These are phyloP conservation scores for Diadegma fenestrale DNA, from an alignment of 2,888 invertebrate genomes.

Conservation along the genomic window DNA sequence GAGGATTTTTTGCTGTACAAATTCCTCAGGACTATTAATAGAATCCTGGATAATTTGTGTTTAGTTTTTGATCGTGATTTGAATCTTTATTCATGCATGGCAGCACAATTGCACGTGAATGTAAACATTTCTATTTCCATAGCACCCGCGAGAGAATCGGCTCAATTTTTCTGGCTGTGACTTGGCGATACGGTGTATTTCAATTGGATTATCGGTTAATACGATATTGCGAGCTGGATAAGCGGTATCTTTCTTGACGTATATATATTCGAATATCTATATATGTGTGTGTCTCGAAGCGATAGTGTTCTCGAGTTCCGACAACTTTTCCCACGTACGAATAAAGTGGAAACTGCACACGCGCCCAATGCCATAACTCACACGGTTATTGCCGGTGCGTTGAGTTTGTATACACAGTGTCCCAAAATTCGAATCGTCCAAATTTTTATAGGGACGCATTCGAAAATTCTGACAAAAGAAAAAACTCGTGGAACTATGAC, in stretches of 20 bases:
- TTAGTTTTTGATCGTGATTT: not conserved
- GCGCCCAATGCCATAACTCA: constrained; percentile 67
- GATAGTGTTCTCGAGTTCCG: constrained; percentile 33
- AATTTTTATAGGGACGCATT: not conserved
- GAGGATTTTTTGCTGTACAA: not conserved
- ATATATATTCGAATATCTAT: not conserved
- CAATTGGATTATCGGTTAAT: constrained; percentile 20
- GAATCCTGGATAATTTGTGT: not conserved
- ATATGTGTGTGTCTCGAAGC: not conserved
- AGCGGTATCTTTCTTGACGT: constrained; percentile 21
- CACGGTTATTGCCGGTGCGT: constrained; percentile 43
- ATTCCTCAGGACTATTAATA: not conserved
- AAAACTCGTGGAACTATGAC: not conserved
- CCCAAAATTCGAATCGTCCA: not conserved
- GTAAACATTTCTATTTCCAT: constrained; percentile 1
- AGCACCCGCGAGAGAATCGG: not conserved
- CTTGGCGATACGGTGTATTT: constrained; percentile 11
- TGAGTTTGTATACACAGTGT: constrained; percentile 27
- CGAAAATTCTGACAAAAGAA: not conserved
- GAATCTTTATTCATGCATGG: not conserved
- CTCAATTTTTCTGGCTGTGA: constrained; percentile 13
- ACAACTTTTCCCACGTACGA: constrained; percentile 63
- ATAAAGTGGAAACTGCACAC: constrained; percentile 66
- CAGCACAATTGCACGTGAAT: not conserved
- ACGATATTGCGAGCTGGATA: constrained; percentile 23